phyloP scores from a whole-genome alignment of 2,113 vertebrate genomes.

The Phrynosoma platyrhinos region DNA sequence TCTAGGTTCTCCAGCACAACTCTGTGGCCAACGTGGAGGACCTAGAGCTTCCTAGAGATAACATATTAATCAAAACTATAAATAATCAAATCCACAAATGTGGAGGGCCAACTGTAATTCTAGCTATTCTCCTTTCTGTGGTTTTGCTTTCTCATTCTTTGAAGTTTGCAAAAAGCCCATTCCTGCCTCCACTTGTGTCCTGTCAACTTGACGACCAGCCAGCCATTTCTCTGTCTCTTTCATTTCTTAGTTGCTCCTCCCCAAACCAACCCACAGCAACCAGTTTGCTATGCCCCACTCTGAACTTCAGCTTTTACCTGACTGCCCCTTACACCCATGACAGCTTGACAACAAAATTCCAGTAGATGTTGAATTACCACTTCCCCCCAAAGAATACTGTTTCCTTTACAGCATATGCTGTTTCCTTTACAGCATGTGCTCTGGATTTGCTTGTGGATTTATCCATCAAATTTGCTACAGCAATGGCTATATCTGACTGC shows the following conservation, averaged over 20 bases:
- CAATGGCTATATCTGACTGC: too few relatives aligned
- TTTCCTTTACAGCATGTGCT: not conserved
- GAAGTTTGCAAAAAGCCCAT: too few relatives aligned
- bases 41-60: too few relatives aligned
- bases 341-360: not conserved
- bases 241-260: not conserved
- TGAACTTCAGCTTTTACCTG: not conserved
- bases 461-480: not conserved
- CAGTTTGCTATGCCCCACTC: not conserved
- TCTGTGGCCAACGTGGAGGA: too few relatives aligned
- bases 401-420: not conserved
- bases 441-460: not conserved
- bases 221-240: not conserved
- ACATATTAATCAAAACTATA: too few relatives aligned
- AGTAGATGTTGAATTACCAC: not conserved
- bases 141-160: not conserved
- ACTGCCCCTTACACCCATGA: not conserved
- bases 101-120: too few relatives aligned
- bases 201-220: not conserved
- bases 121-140: not conserved
- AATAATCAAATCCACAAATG: too few relatives aligned
- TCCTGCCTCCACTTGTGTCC: too few relatives aligned
- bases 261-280: not conserved
- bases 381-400: not conserved
- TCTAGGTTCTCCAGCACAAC: too few relatives aligned